Conservation (phyloP, 2,113 vertebrate genomes). For the Gallinago jamesoni region DNA sequence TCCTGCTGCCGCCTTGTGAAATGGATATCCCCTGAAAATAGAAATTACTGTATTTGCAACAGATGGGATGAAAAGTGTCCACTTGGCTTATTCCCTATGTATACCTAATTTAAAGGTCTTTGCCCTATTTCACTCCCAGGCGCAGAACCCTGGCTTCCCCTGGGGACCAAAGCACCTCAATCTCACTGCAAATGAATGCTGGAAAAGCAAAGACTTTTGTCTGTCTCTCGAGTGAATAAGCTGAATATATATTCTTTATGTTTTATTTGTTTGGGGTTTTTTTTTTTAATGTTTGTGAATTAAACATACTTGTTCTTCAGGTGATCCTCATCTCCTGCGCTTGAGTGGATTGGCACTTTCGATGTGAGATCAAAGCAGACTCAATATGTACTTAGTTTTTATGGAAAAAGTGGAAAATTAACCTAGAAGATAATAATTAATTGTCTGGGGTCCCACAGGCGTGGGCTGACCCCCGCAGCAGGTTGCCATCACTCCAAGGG, state of each 20-base stretch:
- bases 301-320: neutral
- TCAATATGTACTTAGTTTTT: neutral
- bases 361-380: neutral
- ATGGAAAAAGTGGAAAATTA: neutral
- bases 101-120: neutral
- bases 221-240: neutral
- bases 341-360: neutral
- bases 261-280: neutral
- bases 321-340: neutral
- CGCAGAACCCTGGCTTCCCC: neutral
- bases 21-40: neutral
- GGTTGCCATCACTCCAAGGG: neutral
- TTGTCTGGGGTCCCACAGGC: neutral
- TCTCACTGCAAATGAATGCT: neutral
- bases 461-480: neutral
- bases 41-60: neutral
- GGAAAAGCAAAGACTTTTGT: neutral
- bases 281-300: neutral
- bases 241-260: neutral
- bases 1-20: neutral
- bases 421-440: neutral
- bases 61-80: neutral
- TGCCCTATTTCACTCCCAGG: neutral
- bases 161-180: neutral
- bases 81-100: neutral